Conservation (phyloP, 2,113 vertebrate species). For the Thamnophis sirtalis region DNA sequence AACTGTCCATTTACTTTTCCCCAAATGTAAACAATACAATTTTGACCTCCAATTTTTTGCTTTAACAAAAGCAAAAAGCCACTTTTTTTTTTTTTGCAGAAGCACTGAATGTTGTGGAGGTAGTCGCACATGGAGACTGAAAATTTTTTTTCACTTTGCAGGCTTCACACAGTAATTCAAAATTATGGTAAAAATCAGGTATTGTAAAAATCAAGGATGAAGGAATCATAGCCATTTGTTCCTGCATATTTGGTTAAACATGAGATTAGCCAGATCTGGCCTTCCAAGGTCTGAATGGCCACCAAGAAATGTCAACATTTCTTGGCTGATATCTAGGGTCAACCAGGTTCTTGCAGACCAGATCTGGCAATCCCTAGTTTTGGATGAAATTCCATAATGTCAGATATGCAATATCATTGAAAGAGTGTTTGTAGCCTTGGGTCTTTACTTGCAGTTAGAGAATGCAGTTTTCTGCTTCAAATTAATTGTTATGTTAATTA, state of each 20-base stretch:
- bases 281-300: not conserved
- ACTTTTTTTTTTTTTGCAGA: not conserved
- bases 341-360: not conserved
- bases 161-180: not conserved
- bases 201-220: not conserved
- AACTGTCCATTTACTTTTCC: not conserved
- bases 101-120: not conserved
- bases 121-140: not conserved
- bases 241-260: not conserved
- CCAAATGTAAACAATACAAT: not conserved
- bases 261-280: not conserved
- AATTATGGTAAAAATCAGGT: not conserved
- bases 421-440: accelerated
- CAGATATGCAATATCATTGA: not conserved
- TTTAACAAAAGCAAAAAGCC: not conserved
- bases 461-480: not conserved
- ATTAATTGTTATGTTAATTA: constrained; percentile 48
- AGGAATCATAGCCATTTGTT: not conserved
- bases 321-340: not conserved
- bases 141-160: not conserved
- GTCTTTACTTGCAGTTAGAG: constrained; percentile 21
- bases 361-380: not conserved
- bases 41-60: not conserved
- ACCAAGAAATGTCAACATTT: not conserved
- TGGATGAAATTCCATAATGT: not conserved